Conservation (phyloP, 2,797 vertebrate species). For the Schizopygopsis pylzovi region DNA sequence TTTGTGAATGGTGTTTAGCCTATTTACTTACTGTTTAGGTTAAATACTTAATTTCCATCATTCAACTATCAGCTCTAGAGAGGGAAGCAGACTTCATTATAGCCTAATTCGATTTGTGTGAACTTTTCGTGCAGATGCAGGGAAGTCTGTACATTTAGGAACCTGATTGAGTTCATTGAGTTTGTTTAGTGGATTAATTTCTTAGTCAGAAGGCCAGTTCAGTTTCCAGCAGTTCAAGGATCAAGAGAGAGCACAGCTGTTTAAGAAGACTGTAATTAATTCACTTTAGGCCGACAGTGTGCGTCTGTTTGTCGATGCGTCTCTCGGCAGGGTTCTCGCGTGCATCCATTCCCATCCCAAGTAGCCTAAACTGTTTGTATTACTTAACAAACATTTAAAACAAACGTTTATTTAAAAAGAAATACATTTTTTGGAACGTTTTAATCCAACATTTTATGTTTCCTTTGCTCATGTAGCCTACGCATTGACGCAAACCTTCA, state of each 20-base stretch:
- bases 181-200: slow-evolving; percentile 31
- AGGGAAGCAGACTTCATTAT: neutral
- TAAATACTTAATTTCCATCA: too few species aligned
- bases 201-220: neutral
- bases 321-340: neutral
- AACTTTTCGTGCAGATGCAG: neutral
- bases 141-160: neutral
- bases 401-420: too few species aligned
- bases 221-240: neutral
- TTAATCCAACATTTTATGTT: too few species aligned
- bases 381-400: too few species aligned
- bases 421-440: too few species aligned
- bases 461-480: too few species aligned
- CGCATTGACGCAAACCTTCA: too few species aligned
- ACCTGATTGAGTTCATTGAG: slow-evolving; percentile 11
- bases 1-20: neutral
- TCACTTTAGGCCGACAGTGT: neutral
- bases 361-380: neutral
- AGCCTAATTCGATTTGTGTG: slow-evolving; percentile 5
- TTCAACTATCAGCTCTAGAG: neutral
- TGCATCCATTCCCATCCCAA: neutral
- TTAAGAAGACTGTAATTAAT: neutral
- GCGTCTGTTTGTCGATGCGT: neutral
- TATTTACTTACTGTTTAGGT: neutral
- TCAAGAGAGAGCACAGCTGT: neutral